Percentiles rank a stretch among this genome's conserved stretches.
Evolutionary conservation across 1,140 invertebrate species (phyloP).

Genomic region (Leptinotarsa undecemlineata): DNA sequence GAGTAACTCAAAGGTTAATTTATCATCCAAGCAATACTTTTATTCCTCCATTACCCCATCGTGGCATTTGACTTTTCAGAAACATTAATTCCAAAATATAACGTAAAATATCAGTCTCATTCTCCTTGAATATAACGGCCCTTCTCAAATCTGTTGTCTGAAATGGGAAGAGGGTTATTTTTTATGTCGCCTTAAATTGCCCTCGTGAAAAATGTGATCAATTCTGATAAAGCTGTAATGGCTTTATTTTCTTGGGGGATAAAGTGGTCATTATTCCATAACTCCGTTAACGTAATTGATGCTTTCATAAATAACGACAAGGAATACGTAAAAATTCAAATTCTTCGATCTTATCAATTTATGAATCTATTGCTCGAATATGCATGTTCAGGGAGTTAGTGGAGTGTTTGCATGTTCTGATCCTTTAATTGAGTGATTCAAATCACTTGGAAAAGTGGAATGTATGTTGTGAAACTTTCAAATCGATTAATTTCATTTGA

Average conservation of each 20-base stretch:
- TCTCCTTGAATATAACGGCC: background rate
- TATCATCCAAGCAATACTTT: background rate
- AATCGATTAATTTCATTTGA: too few relatives aligned
- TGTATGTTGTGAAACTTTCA: too few relatives aligned
- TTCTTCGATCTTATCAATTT: background rate
- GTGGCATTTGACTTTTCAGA: background rate
- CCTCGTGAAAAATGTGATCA: constrained; percentile 1
- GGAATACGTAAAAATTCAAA: background rate
- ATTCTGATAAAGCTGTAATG: constrained; percentile 3
- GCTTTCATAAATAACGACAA: background rate
- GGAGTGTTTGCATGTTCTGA: too few relatives aligned
- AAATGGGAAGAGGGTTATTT: background rate
- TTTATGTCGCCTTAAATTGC: background rate
- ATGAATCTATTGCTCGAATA: too few relatives aligned
- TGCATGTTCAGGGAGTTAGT: too few relatives aligned
- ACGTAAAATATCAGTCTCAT: background rate
- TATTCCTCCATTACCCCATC: background rate
- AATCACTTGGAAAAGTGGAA: too few relatives aligned
- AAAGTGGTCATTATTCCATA: constrained; percentile 5
- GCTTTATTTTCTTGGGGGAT: constrained; percentile 3
- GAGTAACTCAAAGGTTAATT: background rate
- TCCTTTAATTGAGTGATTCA: too few relatives aligned
- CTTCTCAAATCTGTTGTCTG: constrained; percentile 3
- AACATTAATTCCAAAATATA: background rate
- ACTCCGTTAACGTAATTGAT: background rate